A percentile compares a stretch with the other conserved stretches of the same genome.
These are phyloP conservation scores for Lipotes vexillifer DNA, from an alignment of 2,113 vertebrate species.

Conservation along the genomic window DNA sequence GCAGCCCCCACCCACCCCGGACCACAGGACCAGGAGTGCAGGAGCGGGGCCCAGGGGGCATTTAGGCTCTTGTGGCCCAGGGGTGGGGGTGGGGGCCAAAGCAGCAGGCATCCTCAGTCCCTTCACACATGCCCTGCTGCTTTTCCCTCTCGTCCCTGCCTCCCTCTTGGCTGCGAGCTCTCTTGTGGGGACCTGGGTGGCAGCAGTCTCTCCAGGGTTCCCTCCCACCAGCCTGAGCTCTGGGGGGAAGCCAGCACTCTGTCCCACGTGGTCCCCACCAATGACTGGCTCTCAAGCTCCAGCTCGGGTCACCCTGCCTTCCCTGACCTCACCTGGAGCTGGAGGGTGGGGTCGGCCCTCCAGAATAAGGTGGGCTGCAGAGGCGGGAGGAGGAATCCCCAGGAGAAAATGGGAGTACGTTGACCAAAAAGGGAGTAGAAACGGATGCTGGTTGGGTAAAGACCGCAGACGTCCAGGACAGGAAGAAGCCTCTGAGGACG, in stretches of 20 bases:
- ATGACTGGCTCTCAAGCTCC: not conserved
- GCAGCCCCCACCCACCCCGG: not conserved
- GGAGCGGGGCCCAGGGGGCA: not conserved
- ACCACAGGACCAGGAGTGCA: rapidly evolving
- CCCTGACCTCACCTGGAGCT: not conserved
- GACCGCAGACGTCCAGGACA: rapidly evolving
- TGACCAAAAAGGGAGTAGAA: not conserved
- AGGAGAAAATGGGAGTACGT: not conserved
- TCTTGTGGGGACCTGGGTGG: rapidly evolving
- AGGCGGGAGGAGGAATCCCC: no score
- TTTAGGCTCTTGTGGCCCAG: no score
- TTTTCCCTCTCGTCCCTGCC: not conserved
- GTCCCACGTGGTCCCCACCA: not conserved
- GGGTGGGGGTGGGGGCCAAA: not conserved
- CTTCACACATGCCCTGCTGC: rapidly evolving
- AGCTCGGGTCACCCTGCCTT: not conserved
- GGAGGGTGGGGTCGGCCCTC: not conserved
- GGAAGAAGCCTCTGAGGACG: not conserved
- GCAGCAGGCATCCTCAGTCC: rapidly evolving
- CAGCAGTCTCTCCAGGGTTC: not conserved
- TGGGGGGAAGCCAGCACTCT: no score
- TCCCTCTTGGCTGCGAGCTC: not conserved
- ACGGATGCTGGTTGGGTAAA: no score
- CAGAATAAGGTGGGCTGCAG: not conserved
- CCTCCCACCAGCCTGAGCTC: not conserved